Evolutionary conservation across 2,113 vertebrate species (phyloP).

Genomic region (Petrocephalus zakoni): DNA sequence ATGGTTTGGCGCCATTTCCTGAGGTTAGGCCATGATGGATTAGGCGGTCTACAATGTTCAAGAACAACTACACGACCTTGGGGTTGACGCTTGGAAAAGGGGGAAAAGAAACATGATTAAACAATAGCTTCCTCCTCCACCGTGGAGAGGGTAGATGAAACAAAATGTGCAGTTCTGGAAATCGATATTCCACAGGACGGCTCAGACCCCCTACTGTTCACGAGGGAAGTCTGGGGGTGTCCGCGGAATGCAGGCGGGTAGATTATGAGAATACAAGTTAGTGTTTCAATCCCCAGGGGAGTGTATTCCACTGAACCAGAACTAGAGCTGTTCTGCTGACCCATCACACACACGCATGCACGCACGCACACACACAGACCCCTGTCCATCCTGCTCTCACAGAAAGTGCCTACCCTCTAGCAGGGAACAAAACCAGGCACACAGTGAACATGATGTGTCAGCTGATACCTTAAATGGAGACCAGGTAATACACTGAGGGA

Average conservation of each 20-base stretch:
- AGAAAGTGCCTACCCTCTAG: background rate
- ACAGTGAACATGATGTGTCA: background rate
- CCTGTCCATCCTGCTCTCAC: background rate
- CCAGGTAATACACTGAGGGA: background rate
- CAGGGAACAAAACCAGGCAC: background rate
- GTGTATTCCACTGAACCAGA: background rate
- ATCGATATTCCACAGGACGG: background rate
- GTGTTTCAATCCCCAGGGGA: background rate
- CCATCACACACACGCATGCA: background rate
- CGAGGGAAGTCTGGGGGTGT: background rate
- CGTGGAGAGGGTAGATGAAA: background rate
- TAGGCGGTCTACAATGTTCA: background rate
- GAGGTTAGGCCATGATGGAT: background rate
- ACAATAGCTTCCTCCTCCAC: background rate
- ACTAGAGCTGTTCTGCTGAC: background rate
- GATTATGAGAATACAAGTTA: background rate
- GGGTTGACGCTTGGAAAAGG: background rate
- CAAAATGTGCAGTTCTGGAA: background rate
- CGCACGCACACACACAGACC: background rate
- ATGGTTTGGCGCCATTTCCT: background rate
- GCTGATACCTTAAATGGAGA: background rate
- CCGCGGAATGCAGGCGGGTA: background rate
- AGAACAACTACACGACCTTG: background rate
- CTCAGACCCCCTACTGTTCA: background rate
- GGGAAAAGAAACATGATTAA: background rate